A percentile compares a stretch with the other conserved stretches of the same genome.
Conservation (phyloP, 1,140 invertebrate genomes). For the Drosophila sechellia region DNA sequence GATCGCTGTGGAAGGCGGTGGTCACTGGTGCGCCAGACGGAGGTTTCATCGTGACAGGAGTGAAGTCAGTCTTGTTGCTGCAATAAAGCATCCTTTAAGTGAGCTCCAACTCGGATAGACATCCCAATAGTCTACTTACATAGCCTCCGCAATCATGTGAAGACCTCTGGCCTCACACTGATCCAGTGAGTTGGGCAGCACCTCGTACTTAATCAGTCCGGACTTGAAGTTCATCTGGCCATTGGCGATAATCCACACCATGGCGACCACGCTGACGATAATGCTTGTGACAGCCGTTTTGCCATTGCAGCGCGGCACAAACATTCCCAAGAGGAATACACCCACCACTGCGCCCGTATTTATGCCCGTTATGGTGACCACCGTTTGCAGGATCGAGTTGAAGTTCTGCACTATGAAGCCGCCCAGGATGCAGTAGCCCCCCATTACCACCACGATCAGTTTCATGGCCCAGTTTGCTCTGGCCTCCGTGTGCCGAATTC, state of each 20-base stretch:
- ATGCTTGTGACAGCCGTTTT: constrained; percentile 89
- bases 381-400: constrained; percentile 87
- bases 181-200: constrained; percentile 86
- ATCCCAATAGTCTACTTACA: constrained; percentile 44
- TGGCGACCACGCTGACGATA: constrained; percentile 87
- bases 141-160: constrained; percentile 39
- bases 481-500: constrained; percentile 85
- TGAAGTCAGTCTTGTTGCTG: constrained; percentile 32
- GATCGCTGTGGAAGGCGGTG: constrained; percentile 65
- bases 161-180: constrained; percentile 86
- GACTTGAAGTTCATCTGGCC: constrained; percentile 88
- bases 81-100: background rate
- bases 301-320: constrained; percentile 88
- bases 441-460: constrained; percentile 86
- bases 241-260: constrained; percentile 92
- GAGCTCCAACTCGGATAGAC: too few species aligned
- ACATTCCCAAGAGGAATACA: constrained; percentile 90
- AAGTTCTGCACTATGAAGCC: constrained; percentile 88
- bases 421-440: constrained; percentile 86
- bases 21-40: constrained; percentile 39
- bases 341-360: constrained; percentile 89
- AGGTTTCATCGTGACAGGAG: constrained; percentile 14
- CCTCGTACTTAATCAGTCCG: constrained; percentile 85
- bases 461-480: constrained; percentile 88
- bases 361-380: constrained; percentile 87